Base-by-base conservation (phyloP, 2,113 vertebrate genomes). In the Gallinago paraguaiae region DNA sequence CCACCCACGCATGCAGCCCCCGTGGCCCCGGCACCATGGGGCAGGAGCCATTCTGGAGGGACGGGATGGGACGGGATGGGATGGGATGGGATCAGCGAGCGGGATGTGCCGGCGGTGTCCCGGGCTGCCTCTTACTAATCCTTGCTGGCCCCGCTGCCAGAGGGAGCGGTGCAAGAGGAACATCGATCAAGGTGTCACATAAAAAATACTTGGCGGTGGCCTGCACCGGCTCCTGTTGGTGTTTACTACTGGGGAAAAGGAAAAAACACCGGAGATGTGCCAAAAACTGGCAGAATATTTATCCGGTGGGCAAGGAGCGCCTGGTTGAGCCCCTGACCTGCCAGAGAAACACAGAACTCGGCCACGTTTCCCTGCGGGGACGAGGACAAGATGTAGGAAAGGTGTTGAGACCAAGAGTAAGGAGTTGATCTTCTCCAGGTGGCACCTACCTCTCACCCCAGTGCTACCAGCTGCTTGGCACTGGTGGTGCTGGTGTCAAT, bases 301-400 rank as follows among this genome's bases (percentile, higher is more conserved):
- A 65, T 74, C 51, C 9, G 16, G 74, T 88, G 79, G 81, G 86
- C 59, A 80, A 72, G 51, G 76, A 77, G 70, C 10, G 2, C 31
- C 54, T 5, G 11, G 30, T 4, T 4, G 5, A n/a, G 17, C 8
- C 63, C 13, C 7, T 1, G 30, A 41, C 10, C 41, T 80, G n/a
- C 0, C 4, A 65, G 50, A 37, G 65, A 83, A 96, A 83, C 79
- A 74, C 0, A 0, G n/a, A 45, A 17, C 41, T 74, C 15, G 1
- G 71, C 37, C 15, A 7, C 2, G 0, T 77, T 86, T 90, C 53
- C 25, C 19, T 0, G 0, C 70, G 0, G 0, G 59, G 68, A 78
- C n/a, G 31, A 74, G 46, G 76, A 83, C 8, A 6, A 91, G 68
- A 48, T 25, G 31, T 67, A 54, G 59, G 54, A 70, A 83, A 88